Evolutionary conservation across 2,888 invertebrate genomes (phyloP).

Genomic region (Acleris emargana): DNA sequence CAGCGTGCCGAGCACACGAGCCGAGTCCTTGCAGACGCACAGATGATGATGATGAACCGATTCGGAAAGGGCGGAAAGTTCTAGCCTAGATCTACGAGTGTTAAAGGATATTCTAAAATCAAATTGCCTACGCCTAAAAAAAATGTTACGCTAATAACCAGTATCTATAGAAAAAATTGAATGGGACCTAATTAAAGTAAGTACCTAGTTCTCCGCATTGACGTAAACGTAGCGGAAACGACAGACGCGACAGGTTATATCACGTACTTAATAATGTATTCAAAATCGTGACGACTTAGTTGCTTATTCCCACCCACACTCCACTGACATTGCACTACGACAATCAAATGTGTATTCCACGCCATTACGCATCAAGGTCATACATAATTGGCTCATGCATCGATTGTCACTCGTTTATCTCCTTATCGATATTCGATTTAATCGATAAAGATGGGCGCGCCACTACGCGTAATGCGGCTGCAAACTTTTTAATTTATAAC

Average conservation of each 20-base stretch:
- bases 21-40: no score
- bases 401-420: constrained; percentile 27
- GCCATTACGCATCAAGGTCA: constrained; percentile 31
- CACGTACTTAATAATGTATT: neutral
- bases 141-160: no score
- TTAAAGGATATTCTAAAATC: no score
- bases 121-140: no score
- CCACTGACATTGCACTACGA: constrained; percentile 11
- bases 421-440: constrained; percentile 31
- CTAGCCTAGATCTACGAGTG: no score
- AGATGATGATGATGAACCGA: no score
- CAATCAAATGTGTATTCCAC: constrained; percentile 21
- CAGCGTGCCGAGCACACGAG: no score
- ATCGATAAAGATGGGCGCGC: constrained; percentile 36
- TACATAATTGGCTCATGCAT: constrained; percentile 33
- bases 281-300: constrained; percentile 8
- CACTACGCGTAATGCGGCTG: constrained; percentile 12
- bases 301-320: constrained; percentile 19
- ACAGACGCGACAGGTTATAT: neutral
- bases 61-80: no score
- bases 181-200: no score
- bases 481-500: constrained; percentile 1
- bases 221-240: no score
- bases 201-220: no score
- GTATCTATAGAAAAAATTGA: no score